A percentile compares a stretch with the other conserved stretches of the same genome.
These are phyloP conservation scores for Galemys pyrenaicus DNA, from an alignment of 2,113 vertebrate genomes.

Conservation along the genomic window DNA sequence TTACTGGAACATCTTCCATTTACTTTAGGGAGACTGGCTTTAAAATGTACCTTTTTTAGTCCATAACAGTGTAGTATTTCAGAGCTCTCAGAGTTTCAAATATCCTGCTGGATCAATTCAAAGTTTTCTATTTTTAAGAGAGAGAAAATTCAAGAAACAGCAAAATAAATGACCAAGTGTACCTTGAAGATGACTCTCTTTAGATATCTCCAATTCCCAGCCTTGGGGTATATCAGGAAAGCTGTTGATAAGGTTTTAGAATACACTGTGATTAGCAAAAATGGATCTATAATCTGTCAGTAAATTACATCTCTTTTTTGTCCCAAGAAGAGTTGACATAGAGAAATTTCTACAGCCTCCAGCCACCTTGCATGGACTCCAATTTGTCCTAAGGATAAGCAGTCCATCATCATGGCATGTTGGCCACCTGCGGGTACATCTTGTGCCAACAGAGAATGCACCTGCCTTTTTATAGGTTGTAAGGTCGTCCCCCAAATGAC, in stretches of 20 bases:
- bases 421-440: background rate
- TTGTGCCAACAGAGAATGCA: background rate
- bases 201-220: background rate
- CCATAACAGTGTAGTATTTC: background rate
- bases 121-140: conserved; percentile 27
- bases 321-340: background rate
- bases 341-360: background rate
- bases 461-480: background rate
- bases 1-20: background rate
- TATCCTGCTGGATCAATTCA: background rate
- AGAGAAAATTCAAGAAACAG: background rate
- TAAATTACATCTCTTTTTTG: background rate
- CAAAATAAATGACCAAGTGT: background rate
- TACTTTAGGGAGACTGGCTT: conserved; percentile 11
- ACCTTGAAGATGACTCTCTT: background rate
- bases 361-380: background rate
- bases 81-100: conserved; percentile 3
- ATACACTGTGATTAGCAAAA: background rate
- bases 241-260: conserved; percentile 2
- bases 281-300: conserved; percentile 21
- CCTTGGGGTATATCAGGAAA: background rate
- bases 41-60: background rate
- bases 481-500: background rate
- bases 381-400: background rate
- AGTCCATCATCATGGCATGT: background rate